Conservation (phyloP, 2,888 invertebrate genomes). For the Andrena chrysosceles region DNA sequence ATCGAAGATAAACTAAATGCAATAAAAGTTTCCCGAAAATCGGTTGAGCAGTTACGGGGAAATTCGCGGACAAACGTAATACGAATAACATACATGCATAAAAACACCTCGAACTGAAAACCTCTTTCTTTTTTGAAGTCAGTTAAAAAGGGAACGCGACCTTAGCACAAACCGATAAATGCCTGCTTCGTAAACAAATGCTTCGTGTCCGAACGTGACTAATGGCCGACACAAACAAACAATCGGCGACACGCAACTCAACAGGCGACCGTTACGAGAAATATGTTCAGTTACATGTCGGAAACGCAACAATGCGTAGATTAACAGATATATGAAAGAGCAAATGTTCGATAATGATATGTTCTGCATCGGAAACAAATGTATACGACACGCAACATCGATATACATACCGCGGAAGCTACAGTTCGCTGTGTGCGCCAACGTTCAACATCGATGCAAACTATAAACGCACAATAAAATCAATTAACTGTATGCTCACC, state of each 20-base stretch:
- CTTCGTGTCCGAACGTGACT: slow-evolving; percentile 37
- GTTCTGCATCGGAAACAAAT: slow-evolving; percentile 34
- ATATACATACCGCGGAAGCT: slow-evolving; percentile 25
- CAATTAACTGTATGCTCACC: slow-evolving; percentile 22
- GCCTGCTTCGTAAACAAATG: slow-evolving; percentile 40
- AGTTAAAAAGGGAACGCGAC: background rate
- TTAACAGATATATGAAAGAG: background rate
- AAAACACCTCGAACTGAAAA: no score
- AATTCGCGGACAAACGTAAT: no score
- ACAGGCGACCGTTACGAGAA: slow-evolving; percentile 26
- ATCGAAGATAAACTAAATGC: no score
- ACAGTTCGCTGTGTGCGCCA: slow-evolving; percentile 14
- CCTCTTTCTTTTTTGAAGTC: background rate
- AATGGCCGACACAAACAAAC: slow-evolving; percentile 66
- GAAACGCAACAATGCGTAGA: background rate
- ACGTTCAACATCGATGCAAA: background rate
- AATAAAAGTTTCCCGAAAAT: no score
- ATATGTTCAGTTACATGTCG: background rate
- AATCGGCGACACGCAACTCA: slow-evolving; percentile 41
- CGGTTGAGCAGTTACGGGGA: no score
- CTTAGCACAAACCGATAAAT: background rate
- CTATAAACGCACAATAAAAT: background rate
- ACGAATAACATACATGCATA: no score
- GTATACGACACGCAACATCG: slow-evolving; percentile 27
- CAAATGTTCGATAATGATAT: background rate